Conservation (phyloP, 2,113 vertebrate species). For the Eclectus roratus region DNA sequence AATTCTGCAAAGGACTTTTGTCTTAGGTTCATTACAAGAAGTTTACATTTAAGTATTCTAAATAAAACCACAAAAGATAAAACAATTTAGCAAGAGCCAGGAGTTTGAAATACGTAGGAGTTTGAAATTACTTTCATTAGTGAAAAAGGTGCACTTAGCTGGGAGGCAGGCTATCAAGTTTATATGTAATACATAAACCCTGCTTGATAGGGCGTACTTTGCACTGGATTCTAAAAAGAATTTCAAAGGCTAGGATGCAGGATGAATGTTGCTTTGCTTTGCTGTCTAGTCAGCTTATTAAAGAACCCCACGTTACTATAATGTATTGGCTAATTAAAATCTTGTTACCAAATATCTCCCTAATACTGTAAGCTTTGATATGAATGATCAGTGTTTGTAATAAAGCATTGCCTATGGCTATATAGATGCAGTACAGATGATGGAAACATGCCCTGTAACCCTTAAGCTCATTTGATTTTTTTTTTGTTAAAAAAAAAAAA, state of each 20-base stretch:
- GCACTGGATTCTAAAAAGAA: background rate
- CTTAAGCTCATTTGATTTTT: background rate
- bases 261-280: background rate
- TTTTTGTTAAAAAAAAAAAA: background rate
- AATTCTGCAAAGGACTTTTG: background rate
- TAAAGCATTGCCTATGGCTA: background rate
- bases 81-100: background rate
- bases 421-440: background rate
- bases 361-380: background rate
- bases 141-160: background rate
- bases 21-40: background rate
- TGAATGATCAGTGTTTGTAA: background rate
- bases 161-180: background rate
- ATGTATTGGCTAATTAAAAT: slow-evolving; percentile 23
- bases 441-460: background rate
- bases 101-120: background rate
- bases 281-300: background rate
- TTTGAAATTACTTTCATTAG: background rate
- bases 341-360: background rate
- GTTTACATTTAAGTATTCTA: background rate
- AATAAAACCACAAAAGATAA: background rate
- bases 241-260: background rate
- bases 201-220: background rate
- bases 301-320: background rate
- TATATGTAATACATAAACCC: background rate